Base-by-base conservation (phyloP, 2,888 invertebrate species). In the Therioaphis trifolii region DNA sequence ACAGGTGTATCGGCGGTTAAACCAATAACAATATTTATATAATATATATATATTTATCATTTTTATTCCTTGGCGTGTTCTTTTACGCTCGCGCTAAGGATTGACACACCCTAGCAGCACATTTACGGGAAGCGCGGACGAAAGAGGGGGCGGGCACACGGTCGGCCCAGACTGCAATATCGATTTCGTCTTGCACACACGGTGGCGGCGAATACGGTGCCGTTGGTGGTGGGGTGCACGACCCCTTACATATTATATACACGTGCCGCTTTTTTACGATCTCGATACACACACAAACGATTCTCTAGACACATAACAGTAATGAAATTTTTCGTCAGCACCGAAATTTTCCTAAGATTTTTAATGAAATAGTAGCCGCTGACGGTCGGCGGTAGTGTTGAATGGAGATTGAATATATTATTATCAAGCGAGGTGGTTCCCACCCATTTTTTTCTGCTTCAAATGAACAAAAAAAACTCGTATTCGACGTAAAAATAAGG, bases 71-170 rank as follows among this genome's bases (percentile, higher is more conserved):
- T 35, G 40, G 35, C 24, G n/a, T 27, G 61, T 46, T 46, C 12
- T 15, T 11, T 63, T 18, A 29, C 35, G 4, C 0, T 66, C 35
- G 66, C 18, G n/a, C 52, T 52, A 78, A 68, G 68, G 78, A 68
- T 78, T 46, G 82, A 74, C 82, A 82, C 82, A 82, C 82, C 82
- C 82, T 66, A 84, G 71, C 79, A 85, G 82, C 69, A 49, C 21
- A 66, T 63, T 63, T 14, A 24, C 49, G 77, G 77, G 11, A 58
- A 18, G 15, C 11, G 75, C 80, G 86, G 84, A 77, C 82, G 80
- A 77, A 74, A 63, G 85, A 68, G 84, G 77, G 85, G 85, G 84
- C 85, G 85, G 86, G 27, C 58, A 52, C 52, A 74, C 80, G 49
- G 77, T 61, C 79, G 35, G 85, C 82, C 76, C 75, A 71, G 61